Percentiles rank a stretch among this genome's conserved stretches.
Evolutionary conservation across 2,888 invertebrate species (phyloP).

Genomic region (Auanema sp.): DNA sequence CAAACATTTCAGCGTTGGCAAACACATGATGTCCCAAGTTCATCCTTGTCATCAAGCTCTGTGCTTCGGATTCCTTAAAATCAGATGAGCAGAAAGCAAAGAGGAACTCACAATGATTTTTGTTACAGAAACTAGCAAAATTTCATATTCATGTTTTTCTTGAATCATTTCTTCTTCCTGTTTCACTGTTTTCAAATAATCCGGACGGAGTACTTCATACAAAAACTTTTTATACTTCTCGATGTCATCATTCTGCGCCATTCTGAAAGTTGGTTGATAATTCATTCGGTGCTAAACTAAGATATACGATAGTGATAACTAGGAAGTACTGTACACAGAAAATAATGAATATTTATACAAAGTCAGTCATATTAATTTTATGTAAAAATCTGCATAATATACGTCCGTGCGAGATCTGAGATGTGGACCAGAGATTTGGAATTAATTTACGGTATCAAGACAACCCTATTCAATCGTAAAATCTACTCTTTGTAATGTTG

Average conservation of each 20-base stretch:
- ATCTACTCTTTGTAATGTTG: constrained; percentile 41
- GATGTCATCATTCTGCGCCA: constrained; percentile 4
- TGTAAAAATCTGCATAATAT: no score
- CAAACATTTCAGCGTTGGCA: constrained; percentile 39
- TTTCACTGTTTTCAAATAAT: constrained; percentile 19
- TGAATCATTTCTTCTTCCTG: constrained; percentile 17
- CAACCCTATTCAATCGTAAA: constrained; percentile 17
- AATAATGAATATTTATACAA: no score
- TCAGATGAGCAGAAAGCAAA: neutral
- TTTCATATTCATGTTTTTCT: constrained; percentile 28
- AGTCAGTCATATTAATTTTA: no score
- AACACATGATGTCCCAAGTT: constrained; percentile 31
- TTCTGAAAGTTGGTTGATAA: neutral
- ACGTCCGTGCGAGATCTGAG: no score
- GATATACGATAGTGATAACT: neutral
- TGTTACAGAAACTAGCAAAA: constrained; percentile 20
- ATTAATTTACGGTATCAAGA: neutral
- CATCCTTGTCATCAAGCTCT: constrained; percentile 21
- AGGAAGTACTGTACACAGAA: neutral
- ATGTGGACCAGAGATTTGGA: no score
- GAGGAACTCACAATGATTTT: constrained; percentile 13
- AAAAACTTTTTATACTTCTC: constrained; percentile 21
- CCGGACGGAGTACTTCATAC: constrained; percentile 15
- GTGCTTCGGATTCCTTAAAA: constrained; percentile 16
- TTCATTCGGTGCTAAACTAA: no score